phyloP scores from a whole-genome alignment of 2,888 invertebrate genomes.

The Seira musarum region DNA sequence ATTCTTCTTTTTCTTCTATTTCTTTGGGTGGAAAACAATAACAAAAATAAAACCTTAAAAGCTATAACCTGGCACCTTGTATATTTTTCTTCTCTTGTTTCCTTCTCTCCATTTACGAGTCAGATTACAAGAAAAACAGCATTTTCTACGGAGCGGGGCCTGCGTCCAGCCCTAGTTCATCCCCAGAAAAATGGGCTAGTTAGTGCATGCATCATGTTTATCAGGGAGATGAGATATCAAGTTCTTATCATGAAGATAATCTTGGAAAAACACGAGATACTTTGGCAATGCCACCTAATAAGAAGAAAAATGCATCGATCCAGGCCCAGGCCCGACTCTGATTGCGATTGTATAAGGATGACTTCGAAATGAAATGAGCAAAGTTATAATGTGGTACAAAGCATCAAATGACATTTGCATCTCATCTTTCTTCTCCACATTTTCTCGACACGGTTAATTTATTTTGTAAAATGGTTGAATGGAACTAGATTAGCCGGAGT shows the following conservation, averaged over 20 bases:
- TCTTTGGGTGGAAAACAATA: not conserved
- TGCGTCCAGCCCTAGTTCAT: not conserved
- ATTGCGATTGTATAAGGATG: too few relatives aligned
- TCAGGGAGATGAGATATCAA: slow-evolving; percentile 1
- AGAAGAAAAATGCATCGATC: too few relatives aligned
- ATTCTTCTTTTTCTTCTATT: too few relatives aligned
- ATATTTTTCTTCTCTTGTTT: slow-evolving; percentile 25
- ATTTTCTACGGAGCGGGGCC: not conserved
- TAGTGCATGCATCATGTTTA: not conserved
- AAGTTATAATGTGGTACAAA: slow-evolving; percentile 7
- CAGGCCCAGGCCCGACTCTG: too few relatives aligned
- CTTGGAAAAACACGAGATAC: slow-evolving; percentile 8
- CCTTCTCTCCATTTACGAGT: slow-evolving; percentile 24
- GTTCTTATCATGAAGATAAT: slow-evolving; percentile 20
- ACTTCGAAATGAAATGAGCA: too few relatives aligned
- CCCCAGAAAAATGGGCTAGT: too few relatives aligned
- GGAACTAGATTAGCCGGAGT: slow-evolving; percentile 62
- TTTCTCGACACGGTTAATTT: slow-evolving; percentile 64
- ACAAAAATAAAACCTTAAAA: not conserved
- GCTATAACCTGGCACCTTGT: not conserved
- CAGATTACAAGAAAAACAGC: slow-evolving; percentile 40
- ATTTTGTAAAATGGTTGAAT: slow-evolving; percentile 66
- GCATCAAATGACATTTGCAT: slow-evolving; percentile 22
- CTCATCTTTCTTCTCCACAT: slow-evolving; percentile 44
- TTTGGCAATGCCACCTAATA: too few relatives aligned